Conservation (phyloP, 2,113 vertebrate species). For the Psammodynastes pulverulentus region DNA sequence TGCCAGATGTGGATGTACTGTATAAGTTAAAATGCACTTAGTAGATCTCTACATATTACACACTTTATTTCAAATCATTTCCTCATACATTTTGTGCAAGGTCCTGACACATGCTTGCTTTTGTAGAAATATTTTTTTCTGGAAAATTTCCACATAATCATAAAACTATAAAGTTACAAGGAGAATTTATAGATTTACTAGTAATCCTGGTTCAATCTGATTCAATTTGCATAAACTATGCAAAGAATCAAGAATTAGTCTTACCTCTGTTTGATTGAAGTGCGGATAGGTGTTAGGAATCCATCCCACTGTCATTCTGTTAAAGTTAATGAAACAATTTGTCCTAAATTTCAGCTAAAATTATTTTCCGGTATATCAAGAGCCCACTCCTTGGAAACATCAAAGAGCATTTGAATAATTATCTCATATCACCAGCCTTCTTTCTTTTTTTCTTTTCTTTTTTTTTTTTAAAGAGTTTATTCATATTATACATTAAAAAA, state of each 20-base stretch:
- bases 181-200: neutral
- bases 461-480: too few relatives aligned
- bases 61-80: neutral
- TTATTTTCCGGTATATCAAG: neutral
- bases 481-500: too few relatives aligned
- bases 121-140: neutral
- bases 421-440: neutral
- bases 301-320: neutral
- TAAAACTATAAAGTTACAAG: neutral
- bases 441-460: too few relatives aligned
- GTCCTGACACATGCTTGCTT: neutral
- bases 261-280: neutral
- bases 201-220: neutral
- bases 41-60: neutral
- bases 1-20: neutral
- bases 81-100: neutral
- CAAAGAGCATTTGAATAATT: neutral
- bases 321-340: neutral
- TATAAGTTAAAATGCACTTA: slow-evolving; percentile 1
- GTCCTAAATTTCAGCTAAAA: neutral
- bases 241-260: neutral
- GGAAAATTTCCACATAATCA: too few relatives aligned
- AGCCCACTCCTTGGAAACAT: neutral
- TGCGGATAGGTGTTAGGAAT: neutral
- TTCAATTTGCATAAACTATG: neutral